These are phyloP conservation scores for Ethmia dodecea DNA, from an alignment of 2,888 invertebrate species.

Conservation along the genomic window DNA sequence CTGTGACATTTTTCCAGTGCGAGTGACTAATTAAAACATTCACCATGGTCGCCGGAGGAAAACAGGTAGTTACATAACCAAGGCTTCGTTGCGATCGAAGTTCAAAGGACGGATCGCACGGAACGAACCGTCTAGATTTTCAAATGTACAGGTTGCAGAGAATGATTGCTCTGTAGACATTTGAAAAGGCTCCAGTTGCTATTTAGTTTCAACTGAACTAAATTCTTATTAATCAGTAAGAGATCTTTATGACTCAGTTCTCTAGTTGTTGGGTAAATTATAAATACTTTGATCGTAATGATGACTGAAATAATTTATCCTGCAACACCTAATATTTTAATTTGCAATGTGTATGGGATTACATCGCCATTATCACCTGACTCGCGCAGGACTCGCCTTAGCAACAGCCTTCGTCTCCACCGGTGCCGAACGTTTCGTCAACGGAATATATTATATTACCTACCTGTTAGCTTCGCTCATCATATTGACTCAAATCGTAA, in stretches of 20 bases:
- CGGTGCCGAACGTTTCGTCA: conserved; percentile 34
- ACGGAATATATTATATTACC: conserved; percentile 41
- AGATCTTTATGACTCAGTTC: too few relatives aligned
- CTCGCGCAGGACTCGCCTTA: conserved; percentile 26
- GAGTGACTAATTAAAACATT: conserved; percentile 33
- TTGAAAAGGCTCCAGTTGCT: too few relatives aligned
- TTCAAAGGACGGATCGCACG: conserved; percentile 32
- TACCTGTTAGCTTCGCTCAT: conserved; percentile 31
- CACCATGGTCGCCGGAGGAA: conserved; percentile 75
- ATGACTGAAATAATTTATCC: too few relatives aligned
- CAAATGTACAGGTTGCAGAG: too few relatives aligned
- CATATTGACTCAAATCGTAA: conserved; percentile 67
- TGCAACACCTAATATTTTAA: too few relatives aligned
- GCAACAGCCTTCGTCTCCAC: conserved; percentile 37
- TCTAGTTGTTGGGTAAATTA: too few relatives aligned
- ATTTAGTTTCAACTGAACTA: too few relatives aligned
- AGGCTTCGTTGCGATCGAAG: conserved; percentile 9
- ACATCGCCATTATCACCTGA: conserved; percentile 24
- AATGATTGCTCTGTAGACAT: too few relatives aligned
- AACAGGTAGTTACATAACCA: conserved; percentile 58
- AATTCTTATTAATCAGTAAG: too few relatives aligned
- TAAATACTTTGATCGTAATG: too few relatives aligned
- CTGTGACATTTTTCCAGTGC: conserved; percentile 55
- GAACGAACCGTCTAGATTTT: too few relatives aligned
- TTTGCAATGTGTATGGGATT: neutral